phyloP scores from a whole-genome alignment of 2,113 vertebrate genomes.

The Pitta sordida region DNA sequence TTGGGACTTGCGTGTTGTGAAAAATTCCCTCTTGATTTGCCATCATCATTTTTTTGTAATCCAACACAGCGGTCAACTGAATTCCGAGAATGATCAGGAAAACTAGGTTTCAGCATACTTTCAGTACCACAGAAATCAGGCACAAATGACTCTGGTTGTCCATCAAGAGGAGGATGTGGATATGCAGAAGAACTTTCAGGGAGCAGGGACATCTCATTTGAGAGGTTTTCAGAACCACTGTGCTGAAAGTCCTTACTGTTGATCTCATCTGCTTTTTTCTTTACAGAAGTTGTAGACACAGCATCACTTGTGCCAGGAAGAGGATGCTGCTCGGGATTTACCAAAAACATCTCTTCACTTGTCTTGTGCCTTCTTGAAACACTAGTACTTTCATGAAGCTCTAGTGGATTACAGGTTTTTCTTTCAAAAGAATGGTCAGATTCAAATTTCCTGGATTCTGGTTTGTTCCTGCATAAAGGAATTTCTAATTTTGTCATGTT shows the following conservation, averaged over 20 bases:
- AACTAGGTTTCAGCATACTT: neutral
- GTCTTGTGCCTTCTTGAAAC: slow-evolving; percentile 12
- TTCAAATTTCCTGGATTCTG: slow-evolving; percentile 6
- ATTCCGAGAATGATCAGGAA: neutral
- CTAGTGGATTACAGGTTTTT: slow-evolving; percentile 38
- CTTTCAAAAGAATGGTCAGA: slow-evolving; percentile 30
- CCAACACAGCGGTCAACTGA: neutral
- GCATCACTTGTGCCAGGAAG: neutral
- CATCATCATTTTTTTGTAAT: neutral
- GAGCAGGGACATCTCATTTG: neutral
- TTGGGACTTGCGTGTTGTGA: neutral
- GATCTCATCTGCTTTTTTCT: neutral
- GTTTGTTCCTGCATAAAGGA: slow-evolving; percentile 66
- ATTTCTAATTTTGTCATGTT: slow-evolving; percentile 71
- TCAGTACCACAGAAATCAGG: neutral
- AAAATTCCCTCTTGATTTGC: slow-evolving; percentile 13
- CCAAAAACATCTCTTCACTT: neutral
- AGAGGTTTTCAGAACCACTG: neutral
- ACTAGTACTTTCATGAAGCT: slow-evolving; percentile 29
- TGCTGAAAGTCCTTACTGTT: neutral
- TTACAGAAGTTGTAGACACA: neutral
- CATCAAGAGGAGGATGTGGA: neutral
- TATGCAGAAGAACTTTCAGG: neutral
- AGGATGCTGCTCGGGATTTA: neutral
- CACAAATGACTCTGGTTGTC: neutral